Conservation (phyloP, 2,113 vertebrate genomes). For the Addax nasomaculatus region DNA sequence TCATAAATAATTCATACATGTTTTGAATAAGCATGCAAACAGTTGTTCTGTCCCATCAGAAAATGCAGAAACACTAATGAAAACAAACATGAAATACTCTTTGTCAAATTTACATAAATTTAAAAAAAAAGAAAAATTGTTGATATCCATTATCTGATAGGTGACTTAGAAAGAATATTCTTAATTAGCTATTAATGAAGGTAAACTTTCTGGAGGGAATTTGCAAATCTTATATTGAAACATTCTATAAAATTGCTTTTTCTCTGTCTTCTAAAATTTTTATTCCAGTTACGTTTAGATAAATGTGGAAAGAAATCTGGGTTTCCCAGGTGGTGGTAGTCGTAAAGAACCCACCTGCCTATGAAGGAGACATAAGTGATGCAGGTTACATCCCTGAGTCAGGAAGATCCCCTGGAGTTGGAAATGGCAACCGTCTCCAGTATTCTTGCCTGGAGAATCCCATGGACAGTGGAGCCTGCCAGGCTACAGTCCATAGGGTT, state of each 20-base stretch:
- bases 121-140: not conserved
- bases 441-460: not conserved
- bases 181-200: not conserved
- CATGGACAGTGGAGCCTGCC: not conserved
- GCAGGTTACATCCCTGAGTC: not conserved
- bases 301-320: not conserved
- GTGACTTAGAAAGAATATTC: not conserved
- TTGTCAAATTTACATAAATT: not conserved
- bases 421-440: not conserved
- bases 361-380: not conserved
- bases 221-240: not conserved
- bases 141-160: not conserved
- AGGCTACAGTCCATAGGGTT: not conserved
- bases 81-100: not conserved
- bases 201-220: not conserved
- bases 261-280: not conserved
- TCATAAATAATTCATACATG: not conserved
- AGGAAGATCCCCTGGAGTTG: not conserved
- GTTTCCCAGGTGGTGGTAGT: not conserved
- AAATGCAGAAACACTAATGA: not conserved
- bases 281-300: not conserved
- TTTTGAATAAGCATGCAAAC: not conserved
- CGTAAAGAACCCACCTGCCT: not conserved
- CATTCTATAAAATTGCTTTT: not conserved
- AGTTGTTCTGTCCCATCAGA: not conserved